A percentile compares a stretch with the other conserved stretches of the same genome.
These are phyloP conservation scores for Drosophila falleni DNA, from an alignment of 2,888 invertebrate species.

Conservation along the genomic window DNA sequence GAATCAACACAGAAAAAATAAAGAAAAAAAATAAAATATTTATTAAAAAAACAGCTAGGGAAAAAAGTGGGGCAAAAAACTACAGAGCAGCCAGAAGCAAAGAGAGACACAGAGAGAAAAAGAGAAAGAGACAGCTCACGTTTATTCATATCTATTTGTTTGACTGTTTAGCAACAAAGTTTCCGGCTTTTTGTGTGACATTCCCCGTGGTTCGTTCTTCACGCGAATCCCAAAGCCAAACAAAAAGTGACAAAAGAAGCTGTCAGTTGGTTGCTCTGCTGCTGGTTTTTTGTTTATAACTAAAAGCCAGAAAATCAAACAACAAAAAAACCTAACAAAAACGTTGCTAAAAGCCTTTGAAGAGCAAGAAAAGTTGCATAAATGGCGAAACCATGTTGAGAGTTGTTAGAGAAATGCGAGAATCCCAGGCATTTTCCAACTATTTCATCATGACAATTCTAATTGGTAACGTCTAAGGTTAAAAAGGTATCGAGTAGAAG, in stretches of 20 bases:
- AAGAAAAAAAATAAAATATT: slow-evolving; percentile 14
- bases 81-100: not conserved
- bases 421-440: slow-evolving; percentile 19
- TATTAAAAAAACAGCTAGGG: slow-evolving; percentile 26
- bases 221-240: slow-evolving; percentile 38
- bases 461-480: slow-evolving; percentile 32
- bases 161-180: slow-evolving; percentile 72
- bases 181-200: slow-evolving; percentile 58
- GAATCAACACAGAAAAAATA: slow-evolving; percentile 21
- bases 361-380: slow-evolving; percentile 43
- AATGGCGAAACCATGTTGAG: slow-evolving; percentile 59
- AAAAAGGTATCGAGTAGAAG: not conserved
- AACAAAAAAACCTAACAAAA: slow-evolving; percentile 9
- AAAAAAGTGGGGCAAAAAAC: slow-evolving; percentile 22
- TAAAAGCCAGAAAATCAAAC: slow-evolving; percentile 30
- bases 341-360: slow-evolving; percentile 49
- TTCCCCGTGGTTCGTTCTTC: slow-evolving; percentile 47
- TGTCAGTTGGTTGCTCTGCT: slow-evolving; percentile 57
- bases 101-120: not conserved
- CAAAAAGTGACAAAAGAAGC: slow-evolving; percentile 72
- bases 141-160: slow-evolving; percentile 71
- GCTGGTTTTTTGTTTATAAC: slow-evolving; percentile 44
- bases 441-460: slow-evolving; percentile 27
- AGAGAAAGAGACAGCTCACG: slow-evolving; percentile 26
- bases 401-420: slow-evolving; percentile 31